Evolutionary conservation across 2,797 vertebrate species (phyloP), one percentile per base, ranked within the genome.

Genomic region (Hafferia zeledoni): DNA sequence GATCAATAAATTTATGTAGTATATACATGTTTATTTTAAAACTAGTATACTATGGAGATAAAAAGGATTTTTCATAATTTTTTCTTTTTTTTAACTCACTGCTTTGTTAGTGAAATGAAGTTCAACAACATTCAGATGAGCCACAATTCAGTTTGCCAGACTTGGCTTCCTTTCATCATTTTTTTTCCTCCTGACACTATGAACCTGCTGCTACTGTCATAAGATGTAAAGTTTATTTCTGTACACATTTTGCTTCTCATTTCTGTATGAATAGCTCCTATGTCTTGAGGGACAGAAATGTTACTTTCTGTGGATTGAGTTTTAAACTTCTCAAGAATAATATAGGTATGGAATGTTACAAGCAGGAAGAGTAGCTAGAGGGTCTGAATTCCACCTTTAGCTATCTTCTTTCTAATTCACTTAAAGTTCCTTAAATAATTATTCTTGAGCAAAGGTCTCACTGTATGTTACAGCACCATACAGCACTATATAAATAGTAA

Each of bases 151-250:
- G 46, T 96, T 94, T 95, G 85, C 89, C 91, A 95, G 90, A 33
- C 76, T 90, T 92, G 87, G 76, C 87, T 95, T 90, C 56, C 41
- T 89, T 93, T 96, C 93, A 96, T 85, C 0, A 60, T 69, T 94
- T 87, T 91, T 93, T 95, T 95, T 57, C 39, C 87, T 94, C 41
- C 41, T 91, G 76, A 93, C 77, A 94, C 83, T 70, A 75, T 93
- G 93, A 96, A 96, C 96, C 57, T 94, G 90, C 92, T 97, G 94
- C 84, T 93, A 91, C 84, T 94, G 72, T 95, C 84, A 74, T 72
- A 95, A 83, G 90, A 95, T 84, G 91, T 91, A 95, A 93, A 93
- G 89, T 94, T 93, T 94, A 86, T 95, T 94, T 91, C 84, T 90
- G 76, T 70, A 93, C 56, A 83, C 55, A 87, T 81, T 93, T 93